phyloP scores from a whole-genome alignment of 2,888 invertebrate genomes.

The Clunio marinus region DNA sequence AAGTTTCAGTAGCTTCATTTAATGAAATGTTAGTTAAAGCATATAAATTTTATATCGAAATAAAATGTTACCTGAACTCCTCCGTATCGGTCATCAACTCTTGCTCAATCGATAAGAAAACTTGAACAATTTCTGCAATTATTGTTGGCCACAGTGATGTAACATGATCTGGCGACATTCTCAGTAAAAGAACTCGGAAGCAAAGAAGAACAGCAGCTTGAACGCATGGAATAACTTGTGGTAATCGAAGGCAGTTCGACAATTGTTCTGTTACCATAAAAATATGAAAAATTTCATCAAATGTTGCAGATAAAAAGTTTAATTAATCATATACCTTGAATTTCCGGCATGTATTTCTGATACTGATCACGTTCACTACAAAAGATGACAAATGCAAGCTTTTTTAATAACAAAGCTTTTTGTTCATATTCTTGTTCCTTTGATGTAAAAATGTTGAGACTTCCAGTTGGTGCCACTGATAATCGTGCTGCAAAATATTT shows the following conservation, averaged over 20 bases:
- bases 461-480: conserved; percentile 70
- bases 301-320: conserved; percentile 6
- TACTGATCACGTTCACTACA: conserved; percentile 85
- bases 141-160: conserved; percentile 89
- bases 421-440: conserved; percentile 81
- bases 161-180: conserved; percentile 79
- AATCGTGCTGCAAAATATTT: conserved; percentile 61
- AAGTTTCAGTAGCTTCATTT: no score
- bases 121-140: conserved; percentile 85
- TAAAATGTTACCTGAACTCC: conserved; percentile 66
- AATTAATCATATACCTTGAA: conserved; percentile 61
- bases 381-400: conserved; percentile 77
- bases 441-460: conserved; percentile 74
- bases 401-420: conserved; percentile 72
- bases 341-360: conserved; percentile 81
- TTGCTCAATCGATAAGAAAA: conserved; percentile 80
- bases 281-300: conserved; percentile 1
- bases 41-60: no score
- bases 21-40: no score
- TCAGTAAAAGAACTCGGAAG: conserved; percentile 76
- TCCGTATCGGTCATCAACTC: conserved; percentile 72
- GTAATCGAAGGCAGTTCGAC: conserved; percentile 73
- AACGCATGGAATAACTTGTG: conserved; percentile 67
- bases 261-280: conserved; percentile 61
- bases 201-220: conserved; percentile 84